Conservation (phyloP, 1,140 invertebrate species). For the Venustaconcha ellipsiformis region DNA sequence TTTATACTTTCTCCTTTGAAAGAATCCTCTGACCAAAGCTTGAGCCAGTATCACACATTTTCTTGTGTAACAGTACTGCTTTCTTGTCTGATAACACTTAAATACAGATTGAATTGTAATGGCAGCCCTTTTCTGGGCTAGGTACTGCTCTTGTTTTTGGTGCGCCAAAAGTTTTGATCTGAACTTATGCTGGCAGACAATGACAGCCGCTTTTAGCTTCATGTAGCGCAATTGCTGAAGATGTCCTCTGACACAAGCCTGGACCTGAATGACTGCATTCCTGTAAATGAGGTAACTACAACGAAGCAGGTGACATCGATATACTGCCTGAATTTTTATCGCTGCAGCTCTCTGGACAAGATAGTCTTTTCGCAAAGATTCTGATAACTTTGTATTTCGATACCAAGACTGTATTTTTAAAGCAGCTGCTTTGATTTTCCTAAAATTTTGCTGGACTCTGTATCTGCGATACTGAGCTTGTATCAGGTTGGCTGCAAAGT, state of each 20-base stretch:
- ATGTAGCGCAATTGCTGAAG: background rate
- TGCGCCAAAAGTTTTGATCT: background rate
- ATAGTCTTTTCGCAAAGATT: conserved; percentile 18
- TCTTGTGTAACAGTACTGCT: too few relatives aligned
- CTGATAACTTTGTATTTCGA: too few relatives aligned
- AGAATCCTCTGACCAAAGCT: conserved; percentile 12
- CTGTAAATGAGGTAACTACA: conserved; percentile 14
- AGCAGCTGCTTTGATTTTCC: conserved; percentile 34
- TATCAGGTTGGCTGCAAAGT: conserved; percentile 25
- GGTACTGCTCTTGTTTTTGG: background rate
- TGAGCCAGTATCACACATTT: conserved; percentile 12
- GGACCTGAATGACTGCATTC: conserved; percentile 44
- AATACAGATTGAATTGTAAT: background rate
- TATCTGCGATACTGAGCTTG: conserved; percentile 40
- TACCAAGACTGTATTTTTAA: conserved; percentile 2
- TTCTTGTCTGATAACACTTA: too few relatives aligned
- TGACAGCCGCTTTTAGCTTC: conserved; percentile 2
- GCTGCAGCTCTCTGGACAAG: conserved; percentile 29
- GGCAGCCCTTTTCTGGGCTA: conserved; percentile 8
- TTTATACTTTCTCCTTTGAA: conserved; percentile 15
- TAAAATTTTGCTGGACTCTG: conserved; percentile 28
- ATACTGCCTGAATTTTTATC: conserved; percentile 34
- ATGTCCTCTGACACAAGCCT: conserved; percentile 34
- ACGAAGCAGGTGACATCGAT: conserved; percentile 32
- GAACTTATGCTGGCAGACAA: conserved; percentile 6